Conservation (phyloP, 2,113 vertebrate species). For the Murina feae region DNA sequence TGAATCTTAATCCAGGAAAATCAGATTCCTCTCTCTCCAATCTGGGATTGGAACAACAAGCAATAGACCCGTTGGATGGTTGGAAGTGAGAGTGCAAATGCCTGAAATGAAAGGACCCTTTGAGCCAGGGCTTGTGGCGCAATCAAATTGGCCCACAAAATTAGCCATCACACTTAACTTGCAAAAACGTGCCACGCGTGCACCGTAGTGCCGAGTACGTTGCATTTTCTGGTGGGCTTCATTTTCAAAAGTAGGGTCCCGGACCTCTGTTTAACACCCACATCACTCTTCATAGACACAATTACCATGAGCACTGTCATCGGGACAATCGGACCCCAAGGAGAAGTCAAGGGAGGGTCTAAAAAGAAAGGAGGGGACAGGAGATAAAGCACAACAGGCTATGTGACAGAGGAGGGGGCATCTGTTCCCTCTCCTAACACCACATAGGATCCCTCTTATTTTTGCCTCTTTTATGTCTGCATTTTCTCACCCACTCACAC, state of each 20-base stretch:
- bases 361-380: background rate
- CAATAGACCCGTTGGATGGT: background rate
- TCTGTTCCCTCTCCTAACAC: background rate
- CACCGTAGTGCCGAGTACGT: background rate
- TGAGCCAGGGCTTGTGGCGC: background rate
- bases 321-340: background rate
- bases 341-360: background rate
- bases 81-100: background rate
- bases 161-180: background rate
- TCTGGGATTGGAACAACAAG: background rate
- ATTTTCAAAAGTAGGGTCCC: background rate
- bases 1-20: background rate
- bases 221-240: background rate
- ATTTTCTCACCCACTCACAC: background rate
- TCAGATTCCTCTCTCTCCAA: background rate
- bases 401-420: background rate
- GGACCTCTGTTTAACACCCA: background rate
- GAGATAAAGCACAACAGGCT: background rate
- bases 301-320: background rate
- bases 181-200: background rate
- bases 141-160: background rate
- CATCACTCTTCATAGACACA: background rate
- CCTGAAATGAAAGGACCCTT: background rate
- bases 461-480: background rate
- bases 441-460: background rate